Evolutionary conservation across 2,888 invertebrate species (phyloP).

Genomic region (Chorisops tibialis): DNA sequence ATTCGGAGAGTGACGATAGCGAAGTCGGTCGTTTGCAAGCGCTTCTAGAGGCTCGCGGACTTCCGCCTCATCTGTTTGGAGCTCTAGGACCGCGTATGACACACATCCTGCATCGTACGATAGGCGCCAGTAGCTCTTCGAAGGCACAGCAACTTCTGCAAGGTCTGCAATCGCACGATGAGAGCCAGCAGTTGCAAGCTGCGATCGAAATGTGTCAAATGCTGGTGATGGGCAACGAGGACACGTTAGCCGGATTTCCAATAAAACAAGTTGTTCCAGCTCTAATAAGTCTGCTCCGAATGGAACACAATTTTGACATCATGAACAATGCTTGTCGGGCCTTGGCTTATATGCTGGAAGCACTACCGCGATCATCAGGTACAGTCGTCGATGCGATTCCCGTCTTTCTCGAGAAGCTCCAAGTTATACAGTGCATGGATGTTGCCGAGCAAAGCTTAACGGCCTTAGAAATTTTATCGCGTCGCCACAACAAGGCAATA

Average conservation of each 20-base stretch:
- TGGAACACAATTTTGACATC: conserved; percentile 99
- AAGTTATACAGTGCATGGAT: conserved; percentile 99
- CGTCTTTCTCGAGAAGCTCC: conserved; percentile 92
- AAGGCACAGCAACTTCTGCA: conserved; percentile 92
- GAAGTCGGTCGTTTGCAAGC: conserved; percentile 95
- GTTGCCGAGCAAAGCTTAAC: conserved; percentile 98
- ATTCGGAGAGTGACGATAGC: conserved; percentile 83
- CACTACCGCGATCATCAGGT: conserved; percentile 91
- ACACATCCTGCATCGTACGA: conserved; percentile 88
- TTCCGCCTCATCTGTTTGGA: conserved; percentile 95
- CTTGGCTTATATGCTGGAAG: conserved; percentile 98
- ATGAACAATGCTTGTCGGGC: conserved; percentile 99
- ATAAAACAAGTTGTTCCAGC: conserved; percentile 97
- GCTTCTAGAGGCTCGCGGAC: conserved; percentile 86
- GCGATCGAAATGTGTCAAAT: conserved; percentile 99
- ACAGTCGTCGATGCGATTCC: conserved; percentile 97
- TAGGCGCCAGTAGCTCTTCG: conserved; percentile 80
- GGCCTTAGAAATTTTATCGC: conserved; percentile 93
- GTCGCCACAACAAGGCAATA: conserved; percentile 94
- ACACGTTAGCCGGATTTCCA: conserved; percentile 96
- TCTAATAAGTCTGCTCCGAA: conserved; percentile 83
- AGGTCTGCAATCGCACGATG: conserved; percentile 90
- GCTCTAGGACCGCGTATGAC: conserved; percentile 96
- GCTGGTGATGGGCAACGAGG: conserved; percentile 98
- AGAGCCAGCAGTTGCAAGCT: conserved; percentile 92